Evolutionary conservation across 2,797 vertebrate species (phyloP).

Genomic region (Petrocephalus sullivani): DNA sequence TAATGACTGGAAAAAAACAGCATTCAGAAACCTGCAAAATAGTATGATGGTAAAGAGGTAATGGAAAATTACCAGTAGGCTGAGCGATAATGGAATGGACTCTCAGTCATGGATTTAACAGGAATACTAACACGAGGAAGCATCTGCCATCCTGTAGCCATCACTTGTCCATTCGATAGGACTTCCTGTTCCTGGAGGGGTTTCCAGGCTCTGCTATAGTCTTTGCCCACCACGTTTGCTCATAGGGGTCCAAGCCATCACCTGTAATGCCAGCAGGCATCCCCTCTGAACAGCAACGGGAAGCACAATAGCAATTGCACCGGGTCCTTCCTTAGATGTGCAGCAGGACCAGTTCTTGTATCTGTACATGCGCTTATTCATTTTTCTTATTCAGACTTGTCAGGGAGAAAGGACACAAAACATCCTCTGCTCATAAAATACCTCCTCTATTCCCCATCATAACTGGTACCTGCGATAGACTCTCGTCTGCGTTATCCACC

Average conservation of each 20-base stretch:
- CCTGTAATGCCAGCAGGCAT: neutral
- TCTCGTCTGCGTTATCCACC: neutral
- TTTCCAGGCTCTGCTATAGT: neutral
- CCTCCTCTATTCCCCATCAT: neutral
- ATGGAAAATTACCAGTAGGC: neutral
- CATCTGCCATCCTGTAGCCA: neutral
- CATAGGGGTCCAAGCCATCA: neutral
- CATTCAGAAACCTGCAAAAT: neutral
- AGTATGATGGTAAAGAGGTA: neutral
- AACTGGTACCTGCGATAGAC: neutral
- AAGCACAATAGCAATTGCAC: neutral
- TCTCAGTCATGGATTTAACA: neutral
- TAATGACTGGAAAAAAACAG: neutral
- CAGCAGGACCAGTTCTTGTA: neutral
- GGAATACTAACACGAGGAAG: neutral
- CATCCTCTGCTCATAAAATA: neutral
- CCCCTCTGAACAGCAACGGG: neutral
- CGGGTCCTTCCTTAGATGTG: neutral
- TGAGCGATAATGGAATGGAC: neutral
- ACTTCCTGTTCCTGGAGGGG: neutral
- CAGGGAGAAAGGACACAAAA: slow-evolving; percentile 23
- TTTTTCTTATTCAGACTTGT: neutral
- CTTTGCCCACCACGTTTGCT: neutral
- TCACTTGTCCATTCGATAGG: neutral
- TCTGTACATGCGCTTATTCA: neutral